Evolutionary conservation across 2,113 vertebrate genomes (phyloP), one percentile per base, ranked within the genome.

Genomic region (Myanophis thanlyinensis): DNA sequence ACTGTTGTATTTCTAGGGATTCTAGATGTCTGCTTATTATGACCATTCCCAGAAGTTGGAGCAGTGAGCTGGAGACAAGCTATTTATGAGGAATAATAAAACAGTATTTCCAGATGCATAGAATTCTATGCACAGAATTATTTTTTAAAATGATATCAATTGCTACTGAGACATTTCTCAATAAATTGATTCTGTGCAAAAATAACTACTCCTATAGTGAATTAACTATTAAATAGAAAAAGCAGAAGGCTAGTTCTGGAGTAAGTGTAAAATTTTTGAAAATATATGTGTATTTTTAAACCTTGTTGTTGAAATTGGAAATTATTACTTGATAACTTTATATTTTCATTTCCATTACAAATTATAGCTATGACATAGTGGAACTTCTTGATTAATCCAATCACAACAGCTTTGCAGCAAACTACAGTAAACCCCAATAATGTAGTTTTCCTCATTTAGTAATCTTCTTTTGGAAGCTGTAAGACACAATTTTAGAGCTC

Each of bases 131-230:
- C 92, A 93, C 53, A 4, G 94, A 94, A 91, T 92, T 94, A n/a
- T 93, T 96, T 95, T 95, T 93, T 93, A 92, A 59, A 95, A 84
- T 52, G n/a, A 87, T 94, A 91, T 86, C 93, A 90, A 95, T 93
- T 89, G 90, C 94, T 95, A 94, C 40, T 92, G 88, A 92, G 94
- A 97, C 51, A 95, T 90, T 95, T 92, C 95, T 95, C 95, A 95
- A 85, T 93, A 94, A 93, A 90, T 90, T 93, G 89, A 95, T 94
- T 92, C 85, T 4, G 95, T 98, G 97, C 97, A 97, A 98, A 97
- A 97, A 91, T 94, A 35, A 93, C 94, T 13, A 93, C 96, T 97
- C 95, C 88, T 96, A 93, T 95, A 97, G 95, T 95, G 95, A 92
- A 96, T 95, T 87, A 90, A 93, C 91, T 93, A 94, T 54, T 84